Percentiles rank a stretch among this genome's conserved stretches.
Evolutionary conservation across 2,888 invertebrate genomes (phyloP).

Genomic region (Dynastes maya): DNA sequence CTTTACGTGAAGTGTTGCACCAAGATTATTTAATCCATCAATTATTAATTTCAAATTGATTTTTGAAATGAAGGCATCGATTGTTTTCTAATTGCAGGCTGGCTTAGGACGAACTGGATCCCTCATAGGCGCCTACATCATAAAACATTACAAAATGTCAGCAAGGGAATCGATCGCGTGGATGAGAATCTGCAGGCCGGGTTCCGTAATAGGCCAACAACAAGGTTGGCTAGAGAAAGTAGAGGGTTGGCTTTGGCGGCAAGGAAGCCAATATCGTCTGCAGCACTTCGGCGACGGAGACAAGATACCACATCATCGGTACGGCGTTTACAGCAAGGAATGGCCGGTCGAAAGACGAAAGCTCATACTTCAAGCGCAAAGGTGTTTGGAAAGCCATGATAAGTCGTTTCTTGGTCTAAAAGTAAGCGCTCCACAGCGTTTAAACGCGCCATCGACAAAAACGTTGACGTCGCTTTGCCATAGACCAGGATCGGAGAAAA

Average conservation of each 20-base stretch:
- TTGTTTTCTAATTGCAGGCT: constrained; percentile 73
- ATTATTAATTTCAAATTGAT: too few species aligned
- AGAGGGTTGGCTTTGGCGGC: constrained; percentile 70
- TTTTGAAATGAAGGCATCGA: too few species aligned
- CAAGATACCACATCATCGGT: constrained; percentile 69
- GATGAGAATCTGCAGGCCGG: constrained; percentile 91
- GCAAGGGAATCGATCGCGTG: constrained; percentile 90
- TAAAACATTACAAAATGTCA: constrained; percentile 87
- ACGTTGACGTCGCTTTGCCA: neutral
- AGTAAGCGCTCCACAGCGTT: constrained; percentile 31
- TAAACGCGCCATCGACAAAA: constrained; percentile 30
- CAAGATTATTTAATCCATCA: too few species aligned
- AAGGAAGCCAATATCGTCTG: constrained; percentile 73
- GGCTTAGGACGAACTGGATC: constrained; percentile 93
- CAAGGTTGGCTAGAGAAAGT: constrained; percentile 80
- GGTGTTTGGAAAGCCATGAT: constrained; percentile 34
- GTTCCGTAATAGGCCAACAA: constrained; percentile 90
- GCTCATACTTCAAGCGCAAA: constrained; percentile 52
- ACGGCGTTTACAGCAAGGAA: constrained; percentile 71
- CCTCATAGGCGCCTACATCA: constrained; percentile 89
- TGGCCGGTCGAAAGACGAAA: constrained; percentile 63
- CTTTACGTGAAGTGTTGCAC: too few species aligned
- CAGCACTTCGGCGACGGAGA: constrained; percentile 69
- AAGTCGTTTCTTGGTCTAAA: constrained; percentile 22
- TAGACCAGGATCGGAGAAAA: constrained; percentile 45